A percentile compares a stretch with the other conserved stretches of the same genome.
Conservation (phyloP, 2,797 vertebrate genomes). For the Hoplostethus atlanticus region DNA sequence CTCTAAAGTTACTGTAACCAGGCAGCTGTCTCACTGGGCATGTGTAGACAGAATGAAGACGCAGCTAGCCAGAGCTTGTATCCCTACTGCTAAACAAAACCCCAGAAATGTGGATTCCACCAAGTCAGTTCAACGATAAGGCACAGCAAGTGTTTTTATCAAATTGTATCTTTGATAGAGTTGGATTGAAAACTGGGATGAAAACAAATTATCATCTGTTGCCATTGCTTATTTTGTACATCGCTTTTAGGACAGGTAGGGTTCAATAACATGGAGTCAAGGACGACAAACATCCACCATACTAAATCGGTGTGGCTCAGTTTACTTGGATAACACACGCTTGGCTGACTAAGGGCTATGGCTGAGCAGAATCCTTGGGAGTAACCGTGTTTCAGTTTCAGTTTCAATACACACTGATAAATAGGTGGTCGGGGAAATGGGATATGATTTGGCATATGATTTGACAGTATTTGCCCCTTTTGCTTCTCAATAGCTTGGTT, state of each 20-base stretch:
- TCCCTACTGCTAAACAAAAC: constrained; percentile 28
- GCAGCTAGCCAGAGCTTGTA: constrained; percentile 25
- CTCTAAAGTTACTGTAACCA: constrained; percentile 67
- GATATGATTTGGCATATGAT: background rate
- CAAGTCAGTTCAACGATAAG: constrained; percentile 1
- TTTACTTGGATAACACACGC: no score
- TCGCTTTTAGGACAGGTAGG: constrained; percentile 2
- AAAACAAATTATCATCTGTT: constrained; percentile 4
- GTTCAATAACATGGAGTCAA: constrained; percentile 3
- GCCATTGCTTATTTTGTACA: constrained; percentile 5
- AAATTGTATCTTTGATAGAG: background rate
- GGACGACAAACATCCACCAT: background rate
- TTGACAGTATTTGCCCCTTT: no score
- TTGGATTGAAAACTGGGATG: background rate
- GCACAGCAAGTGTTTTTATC: background rate
- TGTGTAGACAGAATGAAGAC: constrained; percentile 52
- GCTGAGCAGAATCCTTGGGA: no score
- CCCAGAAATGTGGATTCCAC: constrained; percentile 17
- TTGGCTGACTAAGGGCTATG: no score
- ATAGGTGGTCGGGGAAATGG: background rate
- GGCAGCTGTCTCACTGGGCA: constrained; percentile 53
- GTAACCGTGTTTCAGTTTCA: background rate
- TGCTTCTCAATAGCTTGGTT: no score
- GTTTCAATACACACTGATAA: background rate
- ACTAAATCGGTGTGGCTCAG: no score